A percentile compares a stretch with the other conserved stretches of the same genome.
phyloP scores from a whole-genome alignment of 2,113 vertebrate genomes.

The Hemiscyllium ocellatum region DNA sequence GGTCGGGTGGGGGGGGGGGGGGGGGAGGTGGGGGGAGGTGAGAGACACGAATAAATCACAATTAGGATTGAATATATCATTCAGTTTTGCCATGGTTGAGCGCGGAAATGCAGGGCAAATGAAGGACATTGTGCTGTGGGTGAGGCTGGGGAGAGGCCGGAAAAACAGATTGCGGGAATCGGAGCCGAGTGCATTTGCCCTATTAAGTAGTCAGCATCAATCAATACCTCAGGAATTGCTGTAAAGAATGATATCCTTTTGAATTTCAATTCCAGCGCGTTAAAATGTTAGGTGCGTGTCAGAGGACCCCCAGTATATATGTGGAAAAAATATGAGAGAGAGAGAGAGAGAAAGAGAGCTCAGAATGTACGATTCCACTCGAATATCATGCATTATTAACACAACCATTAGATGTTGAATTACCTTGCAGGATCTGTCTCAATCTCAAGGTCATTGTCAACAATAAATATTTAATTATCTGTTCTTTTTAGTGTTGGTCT shows the following conservation, averaged over 20 bases:
- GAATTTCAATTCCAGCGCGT: neutral
- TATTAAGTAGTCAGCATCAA: neutral
- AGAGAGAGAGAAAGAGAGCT: neutral
- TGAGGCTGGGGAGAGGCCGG: neutral
- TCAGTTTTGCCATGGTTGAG: neutral
- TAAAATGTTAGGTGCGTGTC: neutral
- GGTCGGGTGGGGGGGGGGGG: no score
- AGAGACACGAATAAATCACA: slow-evolving; percentile 3
- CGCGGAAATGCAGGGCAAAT: neutral
- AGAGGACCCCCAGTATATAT: neutral
- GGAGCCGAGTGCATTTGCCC: neutral
- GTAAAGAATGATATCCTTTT: neutral
- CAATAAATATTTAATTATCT: slow-evolving; percentile 33
- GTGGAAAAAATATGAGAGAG: neutral
- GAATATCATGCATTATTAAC: slow-evolving; percentile 27
- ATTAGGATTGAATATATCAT: neutral
- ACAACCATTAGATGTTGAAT: slow-evolving; percentile 24
- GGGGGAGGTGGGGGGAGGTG: neutral
- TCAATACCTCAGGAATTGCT: neutral
- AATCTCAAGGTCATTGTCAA: slow-evolving; percentile 34
- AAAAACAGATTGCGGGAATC: neutral
- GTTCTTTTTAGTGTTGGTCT: slow-evolving; percentile 26
- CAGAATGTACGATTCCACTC: neutral
- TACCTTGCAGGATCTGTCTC: slow-evolving; percentile 7
- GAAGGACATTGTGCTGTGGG: neutral